phyloP scores from a whole-genome alignment of 35 echinoderm and acorn worm genomes.

The Stichopus chloronotus region DNA sequence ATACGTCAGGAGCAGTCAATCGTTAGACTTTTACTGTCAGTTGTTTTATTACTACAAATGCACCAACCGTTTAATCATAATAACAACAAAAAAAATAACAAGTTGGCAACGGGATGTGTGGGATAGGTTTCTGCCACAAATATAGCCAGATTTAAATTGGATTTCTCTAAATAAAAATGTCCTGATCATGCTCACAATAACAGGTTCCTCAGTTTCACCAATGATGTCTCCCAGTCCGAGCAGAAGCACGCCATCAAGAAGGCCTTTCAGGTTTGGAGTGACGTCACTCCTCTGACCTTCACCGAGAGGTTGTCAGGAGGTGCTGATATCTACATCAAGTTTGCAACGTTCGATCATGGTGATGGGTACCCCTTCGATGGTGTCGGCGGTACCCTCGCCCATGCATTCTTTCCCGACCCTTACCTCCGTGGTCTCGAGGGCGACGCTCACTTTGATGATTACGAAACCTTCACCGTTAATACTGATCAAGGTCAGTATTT shows the following conservation, averaged over 20 bases:
- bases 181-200: not conserved
- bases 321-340: conserved; percentile 87
- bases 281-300: conserved; percentile 82
- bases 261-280: conserved; percentile 92
- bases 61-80: too few relatives aligned
- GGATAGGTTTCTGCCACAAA: too few relatives aligned
- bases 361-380: conserved; percentile 94
- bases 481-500: conserved; percentile 64
- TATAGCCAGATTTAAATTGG: too few relatives aligned
- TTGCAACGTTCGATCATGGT: conserved; percentile 65
- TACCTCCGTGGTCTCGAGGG: conserved; percentile 67
- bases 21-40: too few relatives aligned
- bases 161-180: too few relatives aligned
- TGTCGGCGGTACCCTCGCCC: conserved; percentile 83
- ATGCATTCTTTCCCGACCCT: conserved; percentile 85
- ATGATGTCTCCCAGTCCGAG: conserved; percentile 62
- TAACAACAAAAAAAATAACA: too few relatives aligned
- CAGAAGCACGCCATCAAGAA: conserved; percentile 53
- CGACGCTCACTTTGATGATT: conserved; percentile 96
- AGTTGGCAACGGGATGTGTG: too few relatives aligned
- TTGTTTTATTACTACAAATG: too few relatives aligned
- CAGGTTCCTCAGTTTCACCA: conserved; percentile 75
- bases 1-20: too few relatives aligned
- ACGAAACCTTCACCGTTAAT: conserved; percentile 72
- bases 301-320: conserved; percentile 38